Evolutionary conservation across 2,797 vertebrate species (phyloP).

Genomic region (Antennarius maculatus): DNA sequence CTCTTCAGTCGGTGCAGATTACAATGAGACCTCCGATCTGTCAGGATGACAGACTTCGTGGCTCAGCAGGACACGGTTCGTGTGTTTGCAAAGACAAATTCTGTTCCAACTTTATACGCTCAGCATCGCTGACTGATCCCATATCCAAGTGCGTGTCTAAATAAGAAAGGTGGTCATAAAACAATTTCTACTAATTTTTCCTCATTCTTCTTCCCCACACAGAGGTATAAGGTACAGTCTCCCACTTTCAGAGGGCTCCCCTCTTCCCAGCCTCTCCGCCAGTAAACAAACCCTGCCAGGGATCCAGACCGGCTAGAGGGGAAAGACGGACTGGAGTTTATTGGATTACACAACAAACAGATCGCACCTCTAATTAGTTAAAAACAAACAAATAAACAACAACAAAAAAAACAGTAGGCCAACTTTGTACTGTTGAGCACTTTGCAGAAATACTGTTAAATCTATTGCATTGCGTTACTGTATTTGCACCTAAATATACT

Average conservation of each 20-base stretch:
- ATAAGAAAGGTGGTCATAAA: neutral
- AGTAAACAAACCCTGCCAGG: slow-evolving; percentile 82
- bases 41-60: slow-evolving; percentile 41
- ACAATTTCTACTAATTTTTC: slow-evolving; percentile 10
- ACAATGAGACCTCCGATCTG: slow-evolving; percentile 24
- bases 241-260: slow-evolving; percentile 73
- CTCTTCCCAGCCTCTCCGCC: slow-evolving; percentile 74
- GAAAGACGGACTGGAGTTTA: slow-evolving; percentile 81
- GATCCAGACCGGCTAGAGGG: slow-evolving; percentile 70
- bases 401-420: too few species aligned
- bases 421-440: too few species aligned
- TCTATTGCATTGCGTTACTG: too few species aligned
- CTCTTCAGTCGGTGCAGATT: slow-evolving; percentile 55
- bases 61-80: slow-evolving; percentile 29
- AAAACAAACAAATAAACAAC: too few species aligned
- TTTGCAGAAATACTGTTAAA: too few species aligned
- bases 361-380: slow-evolving; percentile 33
- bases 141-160: neutral
- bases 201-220: slow-evolving; percentile 39
- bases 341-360: slow-evolving; percentile 69
- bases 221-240: slow-evolving; percentile 72
- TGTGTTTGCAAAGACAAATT: slow-evolving; percentile 6
- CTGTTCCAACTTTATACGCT: slow-evolving; percentile 26
- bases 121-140: neutral
- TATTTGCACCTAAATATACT: neutral